A percentile compares a stretch with the other conserved stretches of the same genome.
phyloP scores from a whole-genome alignment of 2,113 vertebrate species.

The Halichoeres trimaculatus region DNA sequence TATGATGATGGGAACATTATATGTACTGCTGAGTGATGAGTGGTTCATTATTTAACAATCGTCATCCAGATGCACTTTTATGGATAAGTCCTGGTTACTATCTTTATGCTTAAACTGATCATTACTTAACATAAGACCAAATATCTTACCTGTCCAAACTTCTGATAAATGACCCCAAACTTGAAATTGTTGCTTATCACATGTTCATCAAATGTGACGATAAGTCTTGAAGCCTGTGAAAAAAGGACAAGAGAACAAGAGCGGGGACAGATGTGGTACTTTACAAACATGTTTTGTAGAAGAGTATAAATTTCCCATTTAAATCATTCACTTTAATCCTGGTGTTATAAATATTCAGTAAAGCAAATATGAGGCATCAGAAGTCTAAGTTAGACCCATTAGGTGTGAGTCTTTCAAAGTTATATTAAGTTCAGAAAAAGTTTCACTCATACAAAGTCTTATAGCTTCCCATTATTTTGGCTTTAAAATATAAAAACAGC shows the following conservation, averaged over 20 bases:
- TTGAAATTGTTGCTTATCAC: constrained; percentile 99
- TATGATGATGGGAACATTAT: no score
- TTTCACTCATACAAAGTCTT: no score
- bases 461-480: no score
- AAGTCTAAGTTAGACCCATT: neutral
- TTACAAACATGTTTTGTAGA: no score
- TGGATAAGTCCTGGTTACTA: neutral
- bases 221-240: constrained; percentile 93
- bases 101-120: no score
- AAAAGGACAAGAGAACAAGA: neutral
- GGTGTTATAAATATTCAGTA: no score
- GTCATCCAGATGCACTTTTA: neutral
- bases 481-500: neutral
- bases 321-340: no score
- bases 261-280: neutral
- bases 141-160: constrained; percentile 90
- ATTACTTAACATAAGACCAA: neutral
- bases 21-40: no score
- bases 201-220: constrained; percentile 95
- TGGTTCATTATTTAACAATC: no score
- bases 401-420: neutral
- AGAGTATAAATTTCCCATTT: no score
- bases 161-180: constrained; percentile 97
- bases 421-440: neutral
- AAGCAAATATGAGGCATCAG: neutral